Base-by-base conservation (phyloP, 1,140 invertebrate species). In the Caenorhabditis latens region DNA sequence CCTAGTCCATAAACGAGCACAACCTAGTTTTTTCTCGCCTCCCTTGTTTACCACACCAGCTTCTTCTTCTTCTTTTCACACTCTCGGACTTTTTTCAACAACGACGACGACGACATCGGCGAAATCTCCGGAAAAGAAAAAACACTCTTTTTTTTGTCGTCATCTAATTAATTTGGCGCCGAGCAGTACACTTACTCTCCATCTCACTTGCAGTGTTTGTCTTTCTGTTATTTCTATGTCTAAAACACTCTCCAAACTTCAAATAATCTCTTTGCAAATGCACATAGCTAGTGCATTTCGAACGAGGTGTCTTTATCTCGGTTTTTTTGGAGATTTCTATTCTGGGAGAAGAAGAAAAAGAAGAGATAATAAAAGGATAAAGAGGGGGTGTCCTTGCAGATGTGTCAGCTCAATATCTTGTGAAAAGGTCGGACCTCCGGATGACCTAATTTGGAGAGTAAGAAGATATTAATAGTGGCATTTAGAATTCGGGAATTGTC, bases 131-230 rank as follows among this genome's bases (percentile, higher is more conserved):
- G n/a, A 50, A 79, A 79, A 48, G n/a, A 42, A 50, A 50, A 40
- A 40, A 2, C 14, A 21, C n/a, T 65, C 42, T 71, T 71, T 43
- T n/a, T 71, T 19, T 50, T 53, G 46, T 50, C 71, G 46, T 79
- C 46, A 24, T 79, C 71, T 79, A 79, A 79, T 79, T 79, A 79
- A 79, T 50, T 46, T 79, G 71, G 21, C 71, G 21, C 71, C 40
- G 65, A 46, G 65, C 55, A 19, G 6, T 43, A 9, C 42, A 19
- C 65, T 46, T 32, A 32, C 32, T 63, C 11, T 71, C 65, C 46
- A 9, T 46, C 42, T 9, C 24, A 19, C 40, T 19, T 42, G 11
- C 14, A 19, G 16, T 65, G 32, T 32, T 32, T 32, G 32, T 32
- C 32, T 40, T 7, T 65, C 24, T 4, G 40, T 40, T 19, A 9